A percentile compares a stretch with the other conserved stretches of the same genome.
These are phyloP conservation scores for Cynopterus brachyotis DNA, from an alignment of 2,113 vertebrate genomes.

Conservation along the genomic window DNA sequence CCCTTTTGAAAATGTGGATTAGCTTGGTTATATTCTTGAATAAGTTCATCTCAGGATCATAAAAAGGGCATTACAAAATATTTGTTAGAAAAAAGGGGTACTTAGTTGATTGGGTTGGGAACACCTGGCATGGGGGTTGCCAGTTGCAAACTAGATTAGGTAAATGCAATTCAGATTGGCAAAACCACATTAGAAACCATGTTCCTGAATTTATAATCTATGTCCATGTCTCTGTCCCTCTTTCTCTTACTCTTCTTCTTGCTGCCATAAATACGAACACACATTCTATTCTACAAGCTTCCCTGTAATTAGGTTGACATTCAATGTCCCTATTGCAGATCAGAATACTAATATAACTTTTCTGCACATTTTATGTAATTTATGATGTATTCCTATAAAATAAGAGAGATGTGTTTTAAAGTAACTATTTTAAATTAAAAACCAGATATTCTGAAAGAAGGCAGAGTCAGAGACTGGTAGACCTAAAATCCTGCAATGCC, in stretches of 20 bases:
- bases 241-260: neutral
- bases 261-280: neutral
- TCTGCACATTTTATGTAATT: neutral
- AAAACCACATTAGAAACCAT: neutral
- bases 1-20: neutral
- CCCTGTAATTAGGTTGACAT: neutral
- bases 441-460: constrained; percentile 5
- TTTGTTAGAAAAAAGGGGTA: neutral
- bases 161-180: neutral
- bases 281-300: neutral
- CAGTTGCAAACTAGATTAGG: neutral
- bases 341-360: neutral
- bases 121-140: neutral
- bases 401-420: neutral
- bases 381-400: neutral
- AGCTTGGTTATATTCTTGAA: neutral
- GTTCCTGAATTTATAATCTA: neutral
- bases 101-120: neutral
- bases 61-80: neutral
- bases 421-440: neutral
- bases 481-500: neutral
- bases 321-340: neutral
- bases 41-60: neutral
- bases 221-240: neutral
- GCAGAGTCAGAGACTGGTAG: neutral